These are phyloP conservation scores for Geodia barretti DNA, from an alignment of 37 sponge, comb jelly and placozoan genomes.

Conservation along the genomic window DNA sequence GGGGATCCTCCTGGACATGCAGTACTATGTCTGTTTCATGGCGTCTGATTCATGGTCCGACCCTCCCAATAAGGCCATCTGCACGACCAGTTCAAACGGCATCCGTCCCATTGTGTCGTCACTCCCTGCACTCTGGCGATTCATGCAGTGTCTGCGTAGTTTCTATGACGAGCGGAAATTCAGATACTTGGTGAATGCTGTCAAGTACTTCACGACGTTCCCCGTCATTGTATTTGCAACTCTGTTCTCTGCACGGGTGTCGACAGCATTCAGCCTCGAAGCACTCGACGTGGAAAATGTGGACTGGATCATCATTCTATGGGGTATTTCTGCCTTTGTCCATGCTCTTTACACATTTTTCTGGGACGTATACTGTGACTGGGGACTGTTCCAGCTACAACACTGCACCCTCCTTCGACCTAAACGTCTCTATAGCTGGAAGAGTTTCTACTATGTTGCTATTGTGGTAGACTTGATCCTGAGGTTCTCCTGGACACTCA, in stretches of 20 bases:
- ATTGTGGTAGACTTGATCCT: conserved; percentile 82
- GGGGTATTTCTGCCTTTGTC: conserved; percentile 58
- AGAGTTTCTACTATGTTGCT: conserved; percentile 65
- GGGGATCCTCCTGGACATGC: conserved; percentile 84
- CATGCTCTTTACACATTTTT: conserved; percentile 82
- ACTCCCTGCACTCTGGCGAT: conserved; percentile 90
- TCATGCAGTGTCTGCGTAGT: conserved; percentile 89
- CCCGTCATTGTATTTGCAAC: conserved; percentile 82
- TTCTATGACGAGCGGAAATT: conserved; percentile 74
- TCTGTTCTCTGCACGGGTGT: conserved; percentile 39
- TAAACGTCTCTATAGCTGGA: conserved; percentile 61
- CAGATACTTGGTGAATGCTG: conserved; percentile 89
- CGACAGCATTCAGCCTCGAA: not conserved
- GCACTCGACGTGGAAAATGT: not conserved
- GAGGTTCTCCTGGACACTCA: conserved; percentile 86
- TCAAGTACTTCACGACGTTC: conserved; percentile 90
- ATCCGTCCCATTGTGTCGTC: conserved; percentile 85
- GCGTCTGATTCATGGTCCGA: conserved; percentile 18
- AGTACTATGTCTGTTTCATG: conserved; percentile 82
- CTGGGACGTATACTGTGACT: conserved; percentile 96
- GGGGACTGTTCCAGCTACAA: conserved; percentile 75
- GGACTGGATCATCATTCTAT: conserved; percentile 55
- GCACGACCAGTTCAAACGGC: conserved; percentile 52
- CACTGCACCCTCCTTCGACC: conserved; percentile 47
- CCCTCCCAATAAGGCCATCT: not conserved